These are phyloP conservation scores for Junco hyemalis DNA, from an alignment of 2,113 vertebrate genomes.

Conservation along the genomic window DNA sequence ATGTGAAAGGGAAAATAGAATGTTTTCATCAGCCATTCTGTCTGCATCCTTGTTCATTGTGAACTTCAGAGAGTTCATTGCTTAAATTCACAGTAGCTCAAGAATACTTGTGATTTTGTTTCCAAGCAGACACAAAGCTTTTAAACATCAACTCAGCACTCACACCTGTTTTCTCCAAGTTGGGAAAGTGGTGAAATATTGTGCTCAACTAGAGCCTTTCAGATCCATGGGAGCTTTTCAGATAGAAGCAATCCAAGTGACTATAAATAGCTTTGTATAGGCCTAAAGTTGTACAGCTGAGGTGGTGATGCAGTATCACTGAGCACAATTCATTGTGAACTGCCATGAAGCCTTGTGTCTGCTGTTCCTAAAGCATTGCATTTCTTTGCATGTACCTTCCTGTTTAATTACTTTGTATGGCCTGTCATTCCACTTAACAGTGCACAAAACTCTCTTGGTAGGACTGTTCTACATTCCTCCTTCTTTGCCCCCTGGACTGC, in stretches of 20 bases:
- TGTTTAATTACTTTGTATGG: not conserved
- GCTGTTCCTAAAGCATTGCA: not conserved
- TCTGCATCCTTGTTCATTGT: not conserved
- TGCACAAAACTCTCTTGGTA: not conserved
- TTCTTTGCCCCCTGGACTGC: not conserved
- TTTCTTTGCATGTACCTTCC: not conserved
- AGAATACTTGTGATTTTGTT: not conserved
- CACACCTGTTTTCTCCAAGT: not conserved
- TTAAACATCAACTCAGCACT: not conserved
- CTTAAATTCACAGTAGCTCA: not conserved
- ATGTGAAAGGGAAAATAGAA: not conserved
- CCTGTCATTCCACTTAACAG: not conserved
- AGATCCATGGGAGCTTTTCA: not conserved
- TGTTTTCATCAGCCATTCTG: not conserved
- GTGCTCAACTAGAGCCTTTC: not conserved
- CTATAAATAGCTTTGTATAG: not conserved
- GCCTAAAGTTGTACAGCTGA: not conserved
- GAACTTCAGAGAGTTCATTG: not conserved
- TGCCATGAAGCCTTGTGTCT: conserved; percentile 29
- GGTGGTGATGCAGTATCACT: not conserved
- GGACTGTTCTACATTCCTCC: not conserved
- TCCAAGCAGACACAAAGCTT: conserved; percentile 45
- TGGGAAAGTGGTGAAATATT: not conserved
- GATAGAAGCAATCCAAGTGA: not conserved
- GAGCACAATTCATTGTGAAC: not conserved